These are phyloP conservation scores for Andrena chrysosceles DNA, from an alignment of 2,888 invertebrate genomes.

Conservation along the genomic window DNA sequence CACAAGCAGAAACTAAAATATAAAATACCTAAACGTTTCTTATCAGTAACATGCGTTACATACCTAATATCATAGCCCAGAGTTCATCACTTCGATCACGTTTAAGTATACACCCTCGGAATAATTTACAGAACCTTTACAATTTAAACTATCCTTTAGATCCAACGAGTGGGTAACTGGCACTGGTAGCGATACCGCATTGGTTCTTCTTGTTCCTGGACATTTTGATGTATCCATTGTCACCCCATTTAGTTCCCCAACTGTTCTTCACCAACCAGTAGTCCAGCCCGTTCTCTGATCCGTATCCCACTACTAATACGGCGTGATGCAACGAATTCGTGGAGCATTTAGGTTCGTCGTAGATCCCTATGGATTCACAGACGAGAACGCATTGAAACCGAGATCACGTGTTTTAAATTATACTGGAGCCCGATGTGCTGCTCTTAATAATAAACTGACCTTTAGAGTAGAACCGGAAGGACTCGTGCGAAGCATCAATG, in stretches of 20 bases:
- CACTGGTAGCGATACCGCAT: conserved; percentile 94
- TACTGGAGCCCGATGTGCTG: too few relatives aligned
- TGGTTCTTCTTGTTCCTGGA: conserved; percentile 93
- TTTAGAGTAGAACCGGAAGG: conserved; percentile 94
- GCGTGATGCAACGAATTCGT: conserved; percentile 92
- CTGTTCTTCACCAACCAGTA: conserved; percentile 97
- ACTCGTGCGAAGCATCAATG: conserved; percentile 94
- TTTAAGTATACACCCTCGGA: background rate
- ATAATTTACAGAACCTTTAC: conserved; percentile 4
- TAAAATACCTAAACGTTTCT: background rate
- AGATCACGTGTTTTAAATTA: too few relatives aligned
- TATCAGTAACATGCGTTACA: background rate
- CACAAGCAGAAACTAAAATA: conserved; percentile 11
- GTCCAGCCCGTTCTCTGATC: conserved; percentile 89
- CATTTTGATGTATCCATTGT: conserved; percentile 95
- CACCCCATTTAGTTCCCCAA: conserved; percentile 93
- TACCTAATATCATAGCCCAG: background rate
- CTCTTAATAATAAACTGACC: conserved; percentile 83
- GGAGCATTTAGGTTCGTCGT: conserved; percentile 92
- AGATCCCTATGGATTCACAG: conserved; percentile 86
- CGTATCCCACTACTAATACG: conserved; percentile 94
- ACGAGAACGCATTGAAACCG: too few relatives aligned
- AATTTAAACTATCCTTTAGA: conserved; percentile 11
- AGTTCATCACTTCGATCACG: background rate
- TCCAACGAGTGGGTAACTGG: conserved; percentile 93